Evolutionary conservation across 2,113 vertebrate species (phyloP).

Genomic region (Alosa alosa): DNA sequence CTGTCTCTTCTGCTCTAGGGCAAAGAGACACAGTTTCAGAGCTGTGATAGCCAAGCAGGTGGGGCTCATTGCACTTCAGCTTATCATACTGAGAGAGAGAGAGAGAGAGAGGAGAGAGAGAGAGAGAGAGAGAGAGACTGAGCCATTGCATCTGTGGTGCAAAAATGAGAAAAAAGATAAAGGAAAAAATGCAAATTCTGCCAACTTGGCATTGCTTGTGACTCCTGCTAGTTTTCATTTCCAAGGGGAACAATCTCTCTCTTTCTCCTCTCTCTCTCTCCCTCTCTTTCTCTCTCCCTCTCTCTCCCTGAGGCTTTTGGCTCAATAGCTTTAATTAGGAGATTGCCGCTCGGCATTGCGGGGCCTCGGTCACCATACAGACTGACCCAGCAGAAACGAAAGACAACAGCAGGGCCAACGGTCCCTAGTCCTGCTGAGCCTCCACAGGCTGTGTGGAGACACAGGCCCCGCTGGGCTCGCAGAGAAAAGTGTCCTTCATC

Average conservation of each 20-base stretch:
- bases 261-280: slow-evolving; percentile 4
- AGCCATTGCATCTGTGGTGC: background rate
- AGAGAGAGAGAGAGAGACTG: background rate
- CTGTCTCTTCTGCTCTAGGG: slow-evolving; percentile 26
- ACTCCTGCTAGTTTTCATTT: slow-evolving; percentile 2
- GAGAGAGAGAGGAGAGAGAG: background rate
- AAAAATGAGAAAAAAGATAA: background rate
- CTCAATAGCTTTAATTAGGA: slow-evolving; percentile 66
- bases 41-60: slow-evolving; percentile 30
- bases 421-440: background rate
- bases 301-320: background rate
- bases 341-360: slow-evolving; percentile 47
- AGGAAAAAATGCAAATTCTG: background rate
- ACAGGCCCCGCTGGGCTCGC: background rate
- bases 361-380: slow-evolving; percentile 44
- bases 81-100: background rate
- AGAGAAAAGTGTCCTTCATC: background rate
- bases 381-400: slow-evolving; percentile 5
- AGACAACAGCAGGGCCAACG: background rate
- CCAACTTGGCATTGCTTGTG: slow-evolving; percentile 12
- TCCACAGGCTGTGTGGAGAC: background rate
- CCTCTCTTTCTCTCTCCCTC: background rate
- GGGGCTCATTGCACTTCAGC: slow-evolving; percentile 29
- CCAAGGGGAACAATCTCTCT: slow-evolving; percentile 5
- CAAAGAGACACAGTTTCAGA: slow-evolving; percentile 29